Evolutionary conservation across 2,113 vertebrate genomes (phyloP), one percentile per base, ranked within the genome.

Genomic region (Pluvianellus socialis): DNA sequence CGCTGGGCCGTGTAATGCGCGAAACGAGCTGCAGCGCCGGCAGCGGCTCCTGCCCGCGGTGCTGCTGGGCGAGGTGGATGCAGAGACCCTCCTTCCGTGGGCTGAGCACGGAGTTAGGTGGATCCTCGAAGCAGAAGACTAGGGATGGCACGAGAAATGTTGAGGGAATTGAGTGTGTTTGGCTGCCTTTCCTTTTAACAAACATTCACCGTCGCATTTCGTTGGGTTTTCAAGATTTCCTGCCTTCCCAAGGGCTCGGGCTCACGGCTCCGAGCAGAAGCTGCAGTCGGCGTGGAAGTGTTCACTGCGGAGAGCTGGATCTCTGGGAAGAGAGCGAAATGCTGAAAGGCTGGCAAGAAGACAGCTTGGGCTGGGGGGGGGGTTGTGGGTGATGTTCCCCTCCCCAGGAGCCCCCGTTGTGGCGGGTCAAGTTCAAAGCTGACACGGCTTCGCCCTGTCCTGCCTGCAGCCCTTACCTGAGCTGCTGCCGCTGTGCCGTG

Each of bases 131-230:
- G 84, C 74, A 59, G 70, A 49, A 80, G 59, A 18, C 42, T 10
- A 3, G 76, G 76, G 80, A 47, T 44, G 84, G 67, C 88, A 71
- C 52, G 22, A 42, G 80, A 50, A 56, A 70, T 26, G 80, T 70
- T 91, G 30, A 33, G 88, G 88, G 76, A 49, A 24, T 86, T 66
- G 49, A 30, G 1, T 10, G 49, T n/a, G 28, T 52, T 45, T 14
- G n/a, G 14, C 65, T 67, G 79, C 67, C 55, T 85, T 24, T 14
- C 49, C 81, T 52, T 33, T 28, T 72, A 20, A 20, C 58, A 13
- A 53, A 33, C 11, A 1, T 8, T 66, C 44, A 1, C 20, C 0
- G 63, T 35, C 16, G 67, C 0, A 2, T 44, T 56, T 33, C 3
- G 0, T 4, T 13, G 59, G 73, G 67, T 22, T 80, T 61, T 27